Percentiles rank a stretch among this genome's conserved stretches.
Evolutionary conservation across 2,797 vertebrate species (phyloP).

Genomic region (Tolypeutes matacus): DNA sequence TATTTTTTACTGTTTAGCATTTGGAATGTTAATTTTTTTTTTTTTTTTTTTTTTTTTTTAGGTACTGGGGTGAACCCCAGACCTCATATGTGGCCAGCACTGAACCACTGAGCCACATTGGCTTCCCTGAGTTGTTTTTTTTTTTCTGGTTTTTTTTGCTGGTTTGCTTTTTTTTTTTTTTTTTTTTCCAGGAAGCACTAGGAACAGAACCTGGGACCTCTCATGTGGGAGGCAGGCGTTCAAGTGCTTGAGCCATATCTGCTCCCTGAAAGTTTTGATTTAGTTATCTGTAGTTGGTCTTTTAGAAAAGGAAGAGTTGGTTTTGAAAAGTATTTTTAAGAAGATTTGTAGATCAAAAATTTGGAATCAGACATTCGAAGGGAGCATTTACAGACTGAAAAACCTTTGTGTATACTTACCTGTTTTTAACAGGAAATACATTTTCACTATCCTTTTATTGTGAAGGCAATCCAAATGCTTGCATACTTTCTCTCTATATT

Average conservation of each 20-base stretch:
- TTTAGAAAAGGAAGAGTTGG: conserved; percentile 39
- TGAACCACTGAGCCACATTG: too few relatives aligned
- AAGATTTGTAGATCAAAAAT: conserved; percentile 26
- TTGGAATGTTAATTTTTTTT: not conserved
- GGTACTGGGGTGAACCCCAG: too few relatives aligned
- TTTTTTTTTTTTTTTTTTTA: too few relatives aligned
- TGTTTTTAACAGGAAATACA: conserved; percentile 5
- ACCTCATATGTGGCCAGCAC: too few relatives aligned
- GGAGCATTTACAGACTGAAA: not conserved
- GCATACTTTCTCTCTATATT: not conserved
- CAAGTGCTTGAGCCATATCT: too few relatives aligned
- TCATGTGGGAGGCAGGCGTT: too few relatives aligned
- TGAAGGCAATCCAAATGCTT: not conserved
- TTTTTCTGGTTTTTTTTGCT: too few relatives aligned
- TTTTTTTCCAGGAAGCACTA: too few relatives aligned
- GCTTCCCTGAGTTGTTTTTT: too few relatives aligned
- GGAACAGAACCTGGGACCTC: too few relatives aligned
- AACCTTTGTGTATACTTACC: conserved; percentile 12
- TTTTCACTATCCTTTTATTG: conserved; percentile 31
- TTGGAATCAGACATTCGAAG: conserved; percentile 17
- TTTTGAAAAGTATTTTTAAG: conserved; percentile 3
- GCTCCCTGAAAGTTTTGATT: not conserved
- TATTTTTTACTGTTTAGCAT: not conserved
- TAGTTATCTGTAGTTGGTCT: conserved; percentile 22
- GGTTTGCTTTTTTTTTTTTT: too few relatives aligned